These are phyloP conservation scores for Sebastes oblongus DNA, from an alignment of 2,797 vertebrate genomes.

Conservation along the genomic window DNA sequence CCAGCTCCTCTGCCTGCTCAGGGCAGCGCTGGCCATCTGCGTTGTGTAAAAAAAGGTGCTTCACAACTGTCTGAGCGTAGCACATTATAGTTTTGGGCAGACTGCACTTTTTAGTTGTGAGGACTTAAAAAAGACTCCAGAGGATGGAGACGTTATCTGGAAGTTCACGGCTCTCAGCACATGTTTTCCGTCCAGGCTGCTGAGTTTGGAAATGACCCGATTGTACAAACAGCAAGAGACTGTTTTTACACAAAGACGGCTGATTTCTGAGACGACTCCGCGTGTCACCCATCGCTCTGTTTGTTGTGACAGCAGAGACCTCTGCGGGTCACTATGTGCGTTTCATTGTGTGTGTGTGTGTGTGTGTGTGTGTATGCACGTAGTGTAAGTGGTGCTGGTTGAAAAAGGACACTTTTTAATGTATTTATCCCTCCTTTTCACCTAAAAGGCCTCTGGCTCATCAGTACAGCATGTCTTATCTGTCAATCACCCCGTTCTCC, in stretches of 20 bases:
- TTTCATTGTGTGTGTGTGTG: neutral
- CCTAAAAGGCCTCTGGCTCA: neutral
- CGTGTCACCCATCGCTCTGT: constrained; percentile 27
- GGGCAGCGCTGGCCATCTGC: neutral
- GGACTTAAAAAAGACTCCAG: neutral
- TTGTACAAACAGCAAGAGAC: constrained; percentile 27
- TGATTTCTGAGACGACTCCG: constrained; percentile 40
- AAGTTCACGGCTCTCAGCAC: constrained; percentile 2
- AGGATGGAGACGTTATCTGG: constrained; percentile 15
- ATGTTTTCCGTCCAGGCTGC: constrained; percentile 7
- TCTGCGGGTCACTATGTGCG: neutral
- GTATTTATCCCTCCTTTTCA: neutral
- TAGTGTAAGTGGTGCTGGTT: neutral
- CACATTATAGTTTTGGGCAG: neutral
- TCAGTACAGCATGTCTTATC: constrained; percentile 1
- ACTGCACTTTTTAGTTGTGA: neutral
- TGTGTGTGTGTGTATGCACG: neutral
- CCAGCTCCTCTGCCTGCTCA: neutral
- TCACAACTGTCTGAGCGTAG: neutral
- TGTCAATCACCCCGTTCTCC: constrained; percentile 22
- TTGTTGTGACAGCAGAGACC: constrained; percentile 61
- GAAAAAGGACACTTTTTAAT: neutral
- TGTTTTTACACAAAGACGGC: constrained; percentile 47
- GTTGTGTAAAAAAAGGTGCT: neutral
- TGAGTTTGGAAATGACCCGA: constrained; percentile 25